Base-by-base conservation (phyloP, 2,888 invertebrate genomes). In the Agrotis clavis region DNA sequence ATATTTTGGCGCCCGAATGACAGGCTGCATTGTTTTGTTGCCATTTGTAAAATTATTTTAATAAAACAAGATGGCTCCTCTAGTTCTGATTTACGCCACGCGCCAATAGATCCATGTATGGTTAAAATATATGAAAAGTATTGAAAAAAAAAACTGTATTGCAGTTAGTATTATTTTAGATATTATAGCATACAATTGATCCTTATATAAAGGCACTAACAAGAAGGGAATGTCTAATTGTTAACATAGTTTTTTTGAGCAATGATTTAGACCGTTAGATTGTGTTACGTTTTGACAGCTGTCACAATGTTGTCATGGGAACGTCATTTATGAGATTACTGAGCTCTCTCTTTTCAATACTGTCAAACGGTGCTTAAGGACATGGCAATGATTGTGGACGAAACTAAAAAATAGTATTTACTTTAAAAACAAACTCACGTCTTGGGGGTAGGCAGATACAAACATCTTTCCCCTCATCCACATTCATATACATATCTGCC, bases 171-270 rank as follows among this genome's bases (percentile, higher is more conserved):
- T 59, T 47, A 51, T 35, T 74, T 30, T 62, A 70, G 16, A 70
- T 62, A 25, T 2, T 25, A 25, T 25, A 70, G 47, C 47, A 41
- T 77, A 74, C 57, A 71, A 53, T 75, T 71, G 74, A 71, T 77
- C 78, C 74, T 62, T 77, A 51, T 48, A 9, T 51, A 62, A 75
- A 75, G 74, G 74, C 74, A 75, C 71, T 74, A 61, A 61, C 13
- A 47, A 51, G 71, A 62, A 71, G 62, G 60, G 51, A 77, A 75
- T 77, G 35, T 48, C 25, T 62, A 70, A 54, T 50, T 45, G 4
- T 48, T 60, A 54, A 69, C 45, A 1, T 65, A 9, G 18, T 11
- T 50, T 63, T 41, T 41, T 41, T 41, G 41, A 41, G 41, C 41
- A 13, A 35, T 18, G 30, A 56, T 56, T 56, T 56, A 56, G n/a